Base-by-base conservation (phyloP, 2,888 invertebrate species). In the Lysandra coridon region DNA sequence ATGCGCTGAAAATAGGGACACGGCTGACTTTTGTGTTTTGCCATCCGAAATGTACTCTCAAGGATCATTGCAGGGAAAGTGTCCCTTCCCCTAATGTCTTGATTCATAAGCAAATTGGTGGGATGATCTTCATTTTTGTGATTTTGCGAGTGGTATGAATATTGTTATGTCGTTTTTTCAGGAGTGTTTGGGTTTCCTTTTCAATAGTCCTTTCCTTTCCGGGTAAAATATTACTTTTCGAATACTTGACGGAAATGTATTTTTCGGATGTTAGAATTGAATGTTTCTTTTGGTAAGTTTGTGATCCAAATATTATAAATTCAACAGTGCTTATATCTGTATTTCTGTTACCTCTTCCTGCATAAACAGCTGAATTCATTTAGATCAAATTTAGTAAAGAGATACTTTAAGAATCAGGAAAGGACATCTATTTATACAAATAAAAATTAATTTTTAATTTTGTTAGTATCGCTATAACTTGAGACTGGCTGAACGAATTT, bases 61-160 rank as follows among this genome's bases (percentile, higher is more conserved):
- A 86, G 89, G 87, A 88, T 86, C 89, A 87, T 84, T 87, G 86
- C 86, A 89, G 85, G 92, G 92, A 85, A 87, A 84, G 85, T 84
- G 91, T 88, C 92, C 91, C 86, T 86, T 84, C 79, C 78, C 80
- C 84, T 85, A 7, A 40, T 83, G 84, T 84, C 85, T 94, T 93
- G 93, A 94, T 93, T 93, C 92, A 93, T 93, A 92, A 93, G 92
- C 90, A 92, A 93, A 92, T 92, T 92, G 91, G 88, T 87, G 88
- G 87, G 89, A 91, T 91, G 89, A 89, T 84, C 83, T 33, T 40
- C 30, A 40, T 44, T 79, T 79, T 76, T 17, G 33, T 76, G 75
- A n/a, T 79, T 40, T 64, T 44, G 33, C 60, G 78, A 37, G 75
- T 75, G 75, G 69, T 69, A 69, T 17, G 69, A 33, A 75, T 44